Base-by-base conservation (phyloP, 2,797 vertebrate genomes). In the Sebastes iracundus region DNA sequence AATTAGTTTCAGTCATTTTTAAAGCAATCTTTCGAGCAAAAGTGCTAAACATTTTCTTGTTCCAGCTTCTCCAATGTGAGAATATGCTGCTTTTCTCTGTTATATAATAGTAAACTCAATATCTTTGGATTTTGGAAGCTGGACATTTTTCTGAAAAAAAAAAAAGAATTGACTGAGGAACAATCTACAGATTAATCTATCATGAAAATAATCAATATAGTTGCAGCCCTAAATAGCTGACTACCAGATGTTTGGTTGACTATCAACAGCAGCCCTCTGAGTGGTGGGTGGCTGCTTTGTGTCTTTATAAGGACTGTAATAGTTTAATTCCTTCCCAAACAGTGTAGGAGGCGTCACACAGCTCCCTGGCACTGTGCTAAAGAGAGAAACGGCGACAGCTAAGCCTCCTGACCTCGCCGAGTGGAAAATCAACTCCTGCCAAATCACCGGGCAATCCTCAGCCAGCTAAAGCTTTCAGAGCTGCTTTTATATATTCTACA, bases 291-390 rank as follows among this genome's bases (percentile, higher is more conserved):
- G 25, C 70, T 80, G 80, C 79, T 85, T 80, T 88, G 71, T 77
- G 82, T 85, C 81, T 82, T 90, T 81, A 78, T 79, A 82, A 83
- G 80, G 70, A 84, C 74, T 56, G 81, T 83, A 87, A 92, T 86
- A 83, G 86, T 89, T 93, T 88, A 94, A 92, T 91, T 87, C 87
- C 74, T 84, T 85, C 80, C 81, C 81, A 89, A 90, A 86, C 72
- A 59, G 75, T 61, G 84, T 74, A 76, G 85, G 83, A 80, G 88
- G 85, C 88, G 72, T 55, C 20, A 3, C 73, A 53, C 69, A 59
- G 81, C 68, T 84, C 74, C 73, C 66, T 85, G 83, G 79, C 75
- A 77, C 74, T 3, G 80, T 42, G 82, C 67, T 77, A 79, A 63
- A 82, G 78, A 84, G 82, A 82, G 83, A 80, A 81, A 72, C 52